A percentile compares a stretch with the other conserved stretches of the same genome.
Evolutionary conservation across 2,888 invertebrate genomes (phyloP).

Genomic region (Diarsia brunnea): DNA sequence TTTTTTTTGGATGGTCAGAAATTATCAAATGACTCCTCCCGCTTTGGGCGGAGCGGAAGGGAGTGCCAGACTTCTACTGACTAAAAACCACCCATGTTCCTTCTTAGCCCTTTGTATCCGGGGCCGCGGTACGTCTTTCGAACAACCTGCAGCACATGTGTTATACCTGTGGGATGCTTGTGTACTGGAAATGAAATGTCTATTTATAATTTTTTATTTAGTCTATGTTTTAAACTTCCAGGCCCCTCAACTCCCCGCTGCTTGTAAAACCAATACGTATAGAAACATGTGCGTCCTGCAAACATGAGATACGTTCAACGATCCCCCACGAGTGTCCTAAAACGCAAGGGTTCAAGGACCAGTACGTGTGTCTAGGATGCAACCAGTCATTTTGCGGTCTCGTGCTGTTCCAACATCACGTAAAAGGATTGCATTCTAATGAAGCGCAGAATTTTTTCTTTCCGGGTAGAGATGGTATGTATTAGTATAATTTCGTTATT

Average conservation of each 20-base stretch:
- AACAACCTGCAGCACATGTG: no score
- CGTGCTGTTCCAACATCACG: slow-evolving; percentile 75
- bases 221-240: slow-evolving; percentile 60
- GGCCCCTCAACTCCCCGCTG: slow-evolving; percentile 66
- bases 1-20: no score
- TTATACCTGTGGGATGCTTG: no score
- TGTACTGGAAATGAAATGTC: no score
- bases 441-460: slow-evolving; percentile 77
- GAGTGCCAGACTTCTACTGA: no score
- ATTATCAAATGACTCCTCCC: no score
- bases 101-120: no score
- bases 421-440: slow-evolving; percentile 72
- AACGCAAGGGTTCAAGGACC: not conserved
- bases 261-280: slow-evolving; percentile 75
- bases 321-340: slow-evolving; percentile 46
- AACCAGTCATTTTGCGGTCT: slow-evolving; percentile 69
- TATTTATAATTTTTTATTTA: no score
- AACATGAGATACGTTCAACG: slow-evolving; percentile 48
- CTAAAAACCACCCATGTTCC: no score
- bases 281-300: slow-evolving; percentile 72
- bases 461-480: slow-evolving; percentile 59
- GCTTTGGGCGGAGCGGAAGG: no score
- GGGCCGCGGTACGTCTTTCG: no score
- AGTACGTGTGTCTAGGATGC: slow-evolving; percentile 75
- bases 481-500: no score